phyloP scores from a whole-genome alignment of 2,888 invertebrate species.

The Tiphia femorata region DNA sequence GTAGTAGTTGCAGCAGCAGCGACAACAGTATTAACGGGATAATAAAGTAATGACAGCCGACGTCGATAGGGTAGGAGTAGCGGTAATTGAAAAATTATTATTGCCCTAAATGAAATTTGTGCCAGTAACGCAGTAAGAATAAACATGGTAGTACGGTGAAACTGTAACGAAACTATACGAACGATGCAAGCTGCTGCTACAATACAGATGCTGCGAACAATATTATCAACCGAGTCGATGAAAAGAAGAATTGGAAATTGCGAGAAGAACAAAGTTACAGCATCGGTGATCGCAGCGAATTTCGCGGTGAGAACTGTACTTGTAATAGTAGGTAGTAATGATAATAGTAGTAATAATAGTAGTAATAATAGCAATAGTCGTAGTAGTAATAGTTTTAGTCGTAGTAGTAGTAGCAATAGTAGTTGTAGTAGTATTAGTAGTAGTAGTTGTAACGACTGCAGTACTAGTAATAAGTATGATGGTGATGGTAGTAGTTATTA shows the following conservation, averaged over 20 bases:
- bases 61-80: background rate
- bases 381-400: constrained; percentile 12
- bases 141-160: too few species aligned
- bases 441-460: constrained; percentile 15
- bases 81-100: constrained; percentile 14
- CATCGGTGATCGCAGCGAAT: too few species aligned
- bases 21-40: constrained; percentile 29
- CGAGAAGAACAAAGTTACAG: too few species aligned
- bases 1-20: constrained; percentile 27
- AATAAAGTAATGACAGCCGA: constrained; percentile 14
- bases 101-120: too few species aligned
- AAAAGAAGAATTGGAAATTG: too few species aligned
- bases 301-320: too few species aligned
- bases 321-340: constrained; percentile 24
- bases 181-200: too few species aligned
- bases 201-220: too few species aligned
- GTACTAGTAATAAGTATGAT: constrained; percentile 36
- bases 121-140: too few species aligned
- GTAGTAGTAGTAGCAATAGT: constrained; percentile 19
- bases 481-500: constrained; percentile 23
- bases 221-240: too few species aligned
- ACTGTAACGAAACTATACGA: too few species aligned
- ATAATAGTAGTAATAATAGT: constrained; percentile 23
- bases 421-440: constrained; percentile 28
- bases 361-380: constrained; percentile 21